Evolutionary conservation across 2,888 invertebrate genomes (phyloP), one percentile per base, ranked within the genome.

Genomic region (Holacanthella duospinosa): DNA sequence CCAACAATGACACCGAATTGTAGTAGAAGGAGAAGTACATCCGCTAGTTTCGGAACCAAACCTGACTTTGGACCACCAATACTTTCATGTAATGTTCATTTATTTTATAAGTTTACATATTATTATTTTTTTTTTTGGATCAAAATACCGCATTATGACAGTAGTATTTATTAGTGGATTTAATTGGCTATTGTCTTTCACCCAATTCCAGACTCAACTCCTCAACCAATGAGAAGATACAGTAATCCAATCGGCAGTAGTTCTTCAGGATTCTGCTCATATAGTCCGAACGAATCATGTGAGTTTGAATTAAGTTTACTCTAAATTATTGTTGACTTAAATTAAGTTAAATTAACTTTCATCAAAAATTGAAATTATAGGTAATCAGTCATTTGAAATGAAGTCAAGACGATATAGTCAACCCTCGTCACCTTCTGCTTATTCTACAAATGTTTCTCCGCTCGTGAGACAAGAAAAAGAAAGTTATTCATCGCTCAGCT

Each of bases 221-320:
- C 48, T 4, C 48, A 48, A 21, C 48, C 48, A 21, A 48, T 21
- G 21, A 48, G 48, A 21, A 9, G 48, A 48, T n/a, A 48, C 48
- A 48, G 48, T 21, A 48, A 48, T 48, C 48, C 48, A n/a, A 21
- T 16, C 36, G 36, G 36, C 6, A 36, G 48, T 21, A 48, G 48
- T 48, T 48, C 48, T 21, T 48, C 48, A n/a, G 48, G 48, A 48
- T 48, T 48, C 48, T 48, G 48, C 48, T n/a, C 19, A 9, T 48
- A 48, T 21, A 48, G 48, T 48, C 48, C 48, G n/a, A 48, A 48
- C n/a, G 48, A 48, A 48, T 48, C 48, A 48, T 21, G 48, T 48
- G n/a, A 48, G 21, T 9, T 48, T n/a, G n/a, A 48, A 48, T 21
- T 21, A 4, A 16, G 12, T 48, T n/a, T 21, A 4, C 19, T 48